These are phyloP conservation scores for Helostoma temminkii DNA, from an alignment of 2,797 vertebrate genomes.

Conservation along the genomic window DNA sequence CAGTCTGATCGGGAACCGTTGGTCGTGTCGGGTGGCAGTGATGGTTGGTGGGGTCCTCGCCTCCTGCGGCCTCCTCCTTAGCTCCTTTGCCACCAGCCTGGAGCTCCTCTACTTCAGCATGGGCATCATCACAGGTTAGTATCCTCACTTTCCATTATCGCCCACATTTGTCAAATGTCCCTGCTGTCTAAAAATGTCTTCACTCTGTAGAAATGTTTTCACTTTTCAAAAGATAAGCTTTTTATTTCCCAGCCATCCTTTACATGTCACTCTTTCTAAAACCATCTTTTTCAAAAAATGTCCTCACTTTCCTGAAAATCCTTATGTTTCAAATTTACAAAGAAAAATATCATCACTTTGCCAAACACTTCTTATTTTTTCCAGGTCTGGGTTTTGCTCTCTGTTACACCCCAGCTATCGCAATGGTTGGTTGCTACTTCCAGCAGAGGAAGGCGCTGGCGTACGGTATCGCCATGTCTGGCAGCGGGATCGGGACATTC, in stretches of 20 bases:
- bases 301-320: not conserved
- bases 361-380: not conserved
- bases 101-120: slow-evolving; percentile 92
- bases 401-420: slow-evolving; percentile 93
- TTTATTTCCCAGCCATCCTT: too few relatives aligned
- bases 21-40: slow-evolving; percentile 91
- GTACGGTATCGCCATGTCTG: slow-evolving; percentile 95
- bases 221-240: not conserved
- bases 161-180: too few relatives aligned
- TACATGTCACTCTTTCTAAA: too few relatives aligned
- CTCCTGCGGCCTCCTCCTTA: slow-evolving; percentile 90
- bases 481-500: slow-evolving; percentile 95
- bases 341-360: too few relatives aligned
- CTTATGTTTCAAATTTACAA: too few relatives aligned
- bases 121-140: slow-evolving; percentile 91
- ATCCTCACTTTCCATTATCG: not conserved
- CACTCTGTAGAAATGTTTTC: too few relatives aligned
- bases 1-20: slow-evolving; percentile 91
- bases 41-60: slow-evolving; percentile 93
- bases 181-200: too few relatives aligned
- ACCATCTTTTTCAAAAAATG: too few relatives aligned
- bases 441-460: slow-evolving; percentile 90
- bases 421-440: slow-evolving; percentile 95
- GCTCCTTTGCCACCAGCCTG: slow-evolving; percentile 91
- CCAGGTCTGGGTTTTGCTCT: slow-evolving; percentile 94